phyloP scores from a whole-genome alignment of 1,140 invertebrate species.

The Sweltsa coloradensis region DNA sequence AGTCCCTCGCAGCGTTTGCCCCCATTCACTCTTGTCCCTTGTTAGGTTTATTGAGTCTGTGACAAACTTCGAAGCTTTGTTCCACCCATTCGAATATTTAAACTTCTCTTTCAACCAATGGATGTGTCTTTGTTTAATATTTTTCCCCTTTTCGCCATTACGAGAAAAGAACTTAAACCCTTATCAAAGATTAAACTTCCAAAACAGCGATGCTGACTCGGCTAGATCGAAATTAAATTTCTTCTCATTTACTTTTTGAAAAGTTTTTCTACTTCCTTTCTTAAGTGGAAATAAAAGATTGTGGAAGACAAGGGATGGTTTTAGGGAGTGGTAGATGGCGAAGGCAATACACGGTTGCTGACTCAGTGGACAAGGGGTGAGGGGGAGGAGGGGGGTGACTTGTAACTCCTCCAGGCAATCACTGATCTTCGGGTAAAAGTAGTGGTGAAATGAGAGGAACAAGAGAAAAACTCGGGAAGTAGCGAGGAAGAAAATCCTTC shows the following conservation, averaged over 20 bases:
- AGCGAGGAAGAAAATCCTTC: no score
- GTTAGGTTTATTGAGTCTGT: no score
- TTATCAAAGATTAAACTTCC: constrained; percentile 46
- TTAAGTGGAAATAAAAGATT: constrained; percentile 7
- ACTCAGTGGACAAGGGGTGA: constrained; percentile 5
- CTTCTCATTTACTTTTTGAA: constrained; percentile 3
- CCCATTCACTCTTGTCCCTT: no score
- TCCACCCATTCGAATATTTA: no score
- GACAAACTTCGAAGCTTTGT: no score
- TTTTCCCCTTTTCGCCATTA: constrained; percentile 27
- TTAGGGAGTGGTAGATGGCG: not conserved
- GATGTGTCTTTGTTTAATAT: no score
- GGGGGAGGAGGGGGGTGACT: not conserved
- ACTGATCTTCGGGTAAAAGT: not conserved
- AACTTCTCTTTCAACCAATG: no score
- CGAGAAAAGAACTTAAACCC: constrained; percentile 29
- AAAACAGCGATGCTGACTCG: constrained; percentile 35
- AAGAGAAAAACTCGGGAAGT: not conserved
- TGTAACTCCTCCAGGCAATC: constrained; percentile 6
- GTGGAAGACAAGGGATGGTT: not conserved
- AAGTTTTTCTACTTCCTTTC: constrained; percentile 3
- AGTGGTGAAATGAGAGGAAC: not conserved
- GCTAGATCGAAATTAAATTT: constrained; percentile 47
- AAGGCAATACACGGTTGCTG: constrained; percentile 11
- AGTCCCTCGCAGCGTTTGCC: no score